Evolutionary conservation across 2,888 invertebrate genomes (phyloP), one percentile per base, ranked within the genome.

Genomic region (Pardosa pseudoannulata): DNA sequence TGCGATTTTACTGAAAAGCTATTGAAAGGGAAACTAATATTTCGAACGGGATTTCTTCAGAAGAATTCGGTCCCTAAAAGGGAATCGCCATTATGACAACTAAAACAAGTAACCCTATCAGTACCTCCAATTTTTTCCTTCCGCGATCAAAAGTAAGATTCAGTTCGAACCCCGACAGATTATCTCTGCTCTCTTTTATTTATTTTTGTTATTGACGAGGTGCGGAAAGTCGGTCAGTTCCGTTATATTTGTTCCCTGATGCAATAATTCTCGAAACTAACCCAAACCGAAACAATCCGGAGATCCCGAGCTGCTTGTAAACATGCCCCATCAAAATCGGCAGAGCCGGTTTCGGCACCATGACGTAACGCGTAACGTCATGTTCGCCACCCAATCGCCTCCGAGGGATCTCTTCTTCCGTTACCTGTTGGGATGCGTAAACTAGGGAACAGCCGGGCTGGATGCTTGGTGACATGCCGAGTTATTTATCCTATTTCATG

Each of bases 351-450:
- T n/a, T 76, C 76, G 23, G 28, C 74, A 32, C 13, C n/a, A n/a
- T 76, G 82, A 83, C 83, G 83, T 83, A 62, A 73, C 23, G 13
- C 3, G 0, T 65, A 50, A 67, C 83, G 83, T 83, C 78, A 83
- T 46, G 71, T 56, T 39, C 65, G 28, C 46, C 62, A 46, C 74
- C 82, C 76, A 76, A 82, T 82, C 46, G 71, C 82, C 71, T 76
- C 65, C 68, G 71, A 72, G 82, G 31, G 70, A 46, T 32, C 19
- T 5, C 11, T 11, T 71, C 65, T 82, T 82, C 78, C 83, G 83
- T 78, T 83, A 83, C 83, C 83, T 83, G 83, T 36, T 29, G 41
- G 29, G 64, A 83, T 67, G 78, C 83, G 83, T 83, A 78, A 83
- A 83, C 83, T 83, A 67, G 71, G 28, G 78, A 82, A 65, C 71